These are phyloP conservation scores for Priocnemis perturbator DNA, from an alignment of 2,888 invertebrate genomes.

Conservation along the genomic window DNA sequence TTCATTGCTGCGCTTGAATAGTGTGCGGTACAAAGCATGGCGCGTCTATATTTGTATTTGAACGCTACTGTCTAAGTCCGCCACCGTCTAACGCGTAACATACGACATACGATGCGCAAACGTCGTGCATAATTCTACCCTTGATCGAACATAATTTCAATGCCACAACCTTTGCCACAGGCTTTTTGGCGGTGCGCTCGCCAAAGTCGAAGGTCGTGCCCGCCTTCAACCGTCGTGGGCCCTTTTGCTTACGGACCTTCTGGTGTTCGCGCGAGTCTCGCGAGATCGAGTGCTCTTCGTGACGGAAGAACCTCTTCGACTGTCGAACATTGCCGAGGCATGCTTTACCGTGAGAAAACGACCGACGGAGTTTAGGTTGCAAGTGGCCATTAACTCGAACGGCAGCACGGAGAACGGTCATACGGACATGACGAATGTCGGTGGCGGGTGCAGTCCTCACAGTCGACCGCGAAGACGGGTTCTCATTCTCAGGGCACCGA, in stretches of 20 bases:
- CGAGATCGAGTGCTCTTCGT: constrained; percentile 91
- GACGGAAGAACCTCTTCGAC: constrained; percentile 89
- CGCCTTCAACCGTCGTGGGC: constrained; percentile 89
- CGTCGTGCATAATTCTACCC: too few species aligned
- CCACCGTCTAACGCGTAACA: too few species aligned
- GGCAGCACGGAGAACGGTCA: constrained; percentile 63
- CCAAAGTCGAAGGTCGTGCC: constrained; percentile 88
- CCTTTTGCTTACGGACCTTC: constrained; percentile 87
- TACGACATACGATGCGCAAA: not conserved
- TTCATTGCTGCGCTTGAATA: too few species aligned
- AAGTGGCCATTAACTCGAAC: constrained; percentile 75
- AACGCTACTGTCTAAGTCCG: too few species aligned
- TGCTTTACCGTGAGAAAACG: constrained; percentile 91
- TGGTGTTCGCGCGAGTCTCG: constrained; percentile 91
- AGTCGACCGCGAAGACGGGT: constrained; percentile 80
- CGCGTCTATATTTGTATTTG: too few species aligned
- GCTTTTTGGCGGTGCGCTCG: constrained; percentile 90
- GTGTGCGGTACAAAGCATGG: too few species aligned
- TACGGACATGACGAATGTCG: constrained; percentile 49
- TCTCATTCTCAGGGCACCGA: constrained; percentile 87
- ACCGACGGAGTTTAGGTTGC: constrained; percentile 89
- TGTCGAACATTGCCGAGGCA: constrained; percentile 87
- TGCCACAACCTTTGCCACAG: constrained; percentile 42
- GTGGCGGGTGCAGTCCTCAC: constrained; percentile 72
- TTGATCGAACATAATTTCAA: too few species aligned